Evolutionary conservation across 2,888 invertebrate genomes (phyloP).

Genomic region (Drosophila infuscata): DNA sequence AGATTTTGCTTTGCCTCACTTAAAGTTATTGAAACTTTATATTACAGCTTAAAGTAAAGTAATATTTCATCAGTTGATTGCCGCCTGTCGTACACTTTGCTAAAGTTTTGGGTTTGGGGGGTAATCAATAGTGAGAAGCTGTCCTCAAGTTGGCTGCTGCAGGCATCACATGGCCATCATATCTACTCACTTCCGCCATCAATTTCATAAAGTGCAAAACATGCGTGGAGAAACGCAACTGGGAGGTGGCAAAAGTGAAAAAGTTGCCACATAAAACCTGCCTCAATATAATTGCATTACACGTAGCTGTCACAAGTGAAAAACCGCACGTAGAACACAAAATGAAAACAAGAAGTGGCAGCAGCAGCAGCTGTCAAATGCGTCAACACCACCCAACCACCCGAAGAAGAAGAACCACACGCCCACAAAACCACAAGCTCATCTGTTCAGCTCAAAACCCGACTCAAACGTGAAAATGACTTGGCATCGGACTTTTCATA

Average conservation of each 20-base stretch:
- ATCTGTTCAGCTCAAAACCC: slow-evolving; percentile 41
- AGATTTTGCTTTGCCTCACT: slow-evolving; percentile 6
- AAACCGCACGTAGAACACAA: slow-evolving; percentile 43
- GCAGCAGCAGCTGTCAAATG: slow-evolving; percentile 46
- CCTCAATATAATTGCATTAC: slow-evolving; percentile 79
- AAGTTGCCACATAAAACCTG: slow-evolving; percentile 68
- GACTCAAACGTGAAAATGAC: slow-evolving; percentile 58
- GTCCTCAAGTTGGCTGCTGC: slow-evolving; percentile 20
- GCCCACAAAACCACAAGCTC: slow-evolving; percentile 38
- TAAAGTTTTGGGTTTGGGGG: slow-evolving; percentile 23
- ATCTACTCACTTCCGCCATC: slow-evolving; percentile 28
- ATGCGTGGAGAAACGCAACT: background rate
- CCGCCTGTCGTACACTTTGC: slow-evolving; percentile 1
- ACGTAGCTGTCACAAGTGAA: slow-evolving; percentile 66
- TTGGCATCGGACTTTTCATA: slow-evolving; percentile 75
- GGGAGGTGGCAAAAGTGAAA: slow-evolving; percentile 37
- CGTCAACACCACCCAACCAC: slow-evolving; percentile 42
- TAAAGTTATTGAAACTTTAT: slow-evolving; percentile 16
- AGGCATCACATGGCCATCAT: slow-evolving; percentile 28
- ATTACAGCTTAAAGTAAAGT: background rate
- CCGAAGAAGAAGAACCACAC: slow-evolving; percentile 39
- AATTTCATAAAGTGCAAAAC: slow-evolving; percentile 58
- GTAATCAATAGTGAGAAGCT: slow-evolving; percentile 48
- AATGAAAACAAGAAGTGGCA: slow-evolving; percentile 1
- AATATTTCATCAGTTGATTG: slow-evolving; percentile 26